Evolutionary conservation across 2,888 invertebrate species (phyloP), one percentile per base, ranked within the genome.

Genomic region (Protophormia terraenovae): DNA sequence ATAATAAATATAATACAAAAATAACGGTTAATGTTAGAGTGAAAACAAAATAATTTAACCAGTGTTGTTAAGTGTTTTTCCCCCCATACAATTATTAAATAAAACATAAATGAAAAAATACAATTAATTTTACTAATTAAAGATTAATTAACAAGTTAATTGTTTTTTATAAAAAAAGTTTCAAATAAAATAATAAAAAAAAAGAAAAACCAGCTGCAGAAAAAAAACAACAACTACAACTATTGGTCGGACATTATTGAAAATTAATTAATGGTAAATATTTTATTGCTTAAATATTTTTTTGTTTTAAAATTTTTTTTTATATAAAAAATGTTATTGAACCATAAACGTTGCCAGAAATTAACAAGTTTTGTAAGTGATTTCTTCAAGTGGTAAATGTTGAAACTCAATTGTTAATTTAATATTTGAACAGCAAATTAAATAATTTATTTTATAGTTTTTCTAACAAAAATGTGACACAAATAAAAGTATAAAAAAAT

Each of bases 1-100:
- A 55, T 35, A 16, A 41, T 27, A n/a, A 85, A 85, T 7, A 67
- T 32, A n/a, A 32, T 29, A 19, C 55, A 69, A 66, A 77, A 55
- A 79, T 85, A 85, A 85, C 82, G 78, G 82, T 85, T 82, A 85
- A 82, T 82, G 75, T 79, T 78, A 82, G 67, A 78, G 53, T 69
- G 64, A 83, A 76, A 53, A 24, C 22, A 78, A 82, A 64, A 75
- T 78, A 73, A 67, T 64, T 55, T 55, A 76, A 53, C 69, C 75
- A 82, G 85, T 85, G 82, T 85, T 85, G 75, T 75, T 41, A 85
- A 85, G 85, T 78, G 85, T 47, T 27, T 3, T 35, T n/a, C n/a
- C n/a, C n/a, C 38, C 4, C 16, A 24, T 64, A 2, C 14, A 14
- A 1, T 5, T 6, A 45, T 14, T 8, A 38, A 24, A 12, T 27